Conservation (phyloP, 2,113 vertebrate species). For the human region GRCh38 chr18:61754501-61755000, state of each 20-base stretch:
- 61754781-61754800: neutral
- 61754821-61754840: neutral
- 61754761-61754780: rapidly evolving
- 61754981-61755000: neutral
- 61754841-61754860: neutral
- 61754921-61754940: rapidly evolving
- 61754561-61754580: neutral
- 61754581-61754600: neutral
- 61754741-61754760: rapidly evolving
- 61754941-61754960: rapidly evolving
- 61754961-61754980: neutral
- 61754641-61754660: neutral
- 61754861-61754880: neutral
- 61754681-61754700: neutral
- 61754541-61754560: neutral
- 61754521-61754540: neutral
- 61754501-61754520: neutral
- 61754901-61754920: neutral
- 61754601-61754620: neutral
- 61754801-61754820: neutral
- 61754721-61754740: neutral
- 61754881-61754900: rapidly evolving
- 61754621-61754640: neutral
- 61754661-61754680: neutral
- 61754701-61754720: neutral